These are phyloP conservation scores for Cotesia typhae DNA, from an alignment of 1,140 invertebrate species.

Conservation along the genomic window DNA sequence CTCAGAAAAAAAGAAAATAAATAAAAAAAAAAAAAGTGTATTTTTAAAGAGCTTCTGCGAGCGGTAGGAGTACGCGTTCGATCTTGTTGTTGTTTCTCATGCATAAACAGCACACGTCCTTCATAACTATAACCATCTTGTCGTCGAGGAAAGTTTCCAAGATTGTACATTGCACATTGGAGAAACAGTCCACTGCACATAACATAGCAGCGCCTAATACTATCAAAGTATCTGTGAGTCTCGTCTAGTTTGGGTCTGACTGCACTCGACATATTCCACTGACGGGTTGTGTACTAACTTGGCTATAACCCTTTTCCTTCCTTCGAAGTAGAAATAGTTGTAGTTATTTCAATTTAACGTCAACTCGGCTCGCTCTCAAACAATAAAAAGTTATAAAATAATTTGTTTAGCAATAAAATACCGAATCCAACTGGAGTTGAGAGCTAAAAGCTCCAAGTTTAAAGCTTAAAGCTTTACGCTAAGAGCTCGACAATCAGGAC, in stretches of 20 bases:
- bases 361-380: too few relatives aligned
- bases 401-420: too few relatives aligned
- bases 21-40: background rate
- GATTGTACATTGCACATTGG: background rate
- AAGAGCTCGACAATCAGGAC: too few relatives aligned
- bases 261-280: constrained; percentile 2
- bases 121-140: constrained; percentile 8
- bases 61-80: background rate
- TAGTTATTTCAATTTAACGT: too few relatives aligned
- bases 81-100: background rate
- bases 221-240: background rate
- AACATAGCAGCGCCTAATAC: background rate
- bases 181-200: background rate
- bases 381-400: too few relatives aligned
- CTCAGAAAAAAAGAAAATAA: background rate
- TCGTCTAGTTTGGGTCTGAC: background rate
- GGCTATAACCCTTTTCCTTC: background rate
- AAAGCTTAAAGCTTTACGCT: too few relatives aligned
- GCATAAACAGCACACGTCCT: constrained; percentile 9
- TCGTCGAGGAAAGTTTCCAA: background rate
- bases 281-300: background rate
- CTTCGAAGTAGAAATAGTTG: too few relatives aligned
- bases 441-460: too few relatives aligned
- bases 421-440: too few relatives aligned
- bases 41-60: background rate